Percentiles rank a stretch among this genome's conserved stretches.
Conservation (phyloP, 2,888 invertebrate species). For the Drosophila merina region DNA sequence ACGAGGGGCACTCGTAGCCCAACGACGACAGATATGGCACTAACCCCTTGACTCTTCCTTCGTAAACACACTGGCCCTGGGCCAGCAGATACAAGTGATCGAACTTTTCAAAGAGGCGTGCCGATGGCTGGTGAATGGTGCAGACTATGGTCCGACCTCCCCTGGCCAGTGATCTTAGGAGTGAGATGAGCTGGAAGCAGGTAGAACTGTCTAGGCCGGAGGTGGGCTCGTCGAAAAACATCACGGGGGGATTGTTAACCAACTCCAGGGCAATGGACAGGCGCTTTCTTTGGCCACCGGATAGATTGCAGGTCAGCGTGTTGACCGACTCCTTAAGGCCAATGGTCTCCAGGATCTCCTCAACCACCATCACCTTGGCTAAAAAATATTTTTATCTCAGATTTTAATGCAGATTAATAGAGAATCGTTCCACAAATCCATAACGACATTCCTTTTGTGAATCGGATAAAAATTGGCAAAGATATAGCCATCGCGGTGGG, state of each 20-base stretch:
- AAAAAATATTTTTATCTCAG: too few relatives aligned
- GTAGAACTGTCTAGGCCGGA: constrained; percentile 97
- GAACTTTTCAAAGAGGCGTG: constrained; percentile 97
- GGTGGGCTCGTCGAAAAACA: constrained; percentile 98
- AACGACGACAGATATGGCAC: constrained; percentile 94
- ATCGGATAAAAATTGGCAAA: too few relatives aligned
- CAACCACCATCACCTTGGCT: constrained; percentile 92
- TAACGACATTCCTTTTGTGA: too few relatives aligned
- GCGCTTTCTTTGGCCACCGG: constrained; percentile 96
- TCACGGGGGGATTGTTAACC: constrained; percentile 97
- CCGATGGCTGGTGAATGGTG: constrained; percentile 98
- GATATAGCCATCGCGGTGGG: too few relatives aligned
- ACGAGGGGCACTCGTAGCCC: constrained; percentile 95
- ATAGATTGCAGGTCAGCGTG: constrained; percentile 91
- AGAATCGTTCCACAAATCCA: too few relatives aligned
- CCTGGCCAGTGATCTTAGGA: constrained; percentile 94
- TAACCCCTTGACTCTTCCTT: constrained; percentile 92
- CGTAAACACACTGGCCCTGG: constrained; percentile 96
- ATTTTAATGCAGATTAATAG: too few relatives aligned
- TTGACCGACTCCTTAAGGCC: constrained; percentile 91
- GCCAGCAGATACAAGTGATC: constrained; percentile 96
- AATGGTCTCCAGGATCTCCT: constrained; percentile 93
- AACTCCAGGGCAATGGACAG: constrained; percentile 96
- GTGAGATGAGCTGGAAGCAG: constrained; percentile 95
- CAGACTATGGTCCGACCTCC: constrained; percentile 96